Conservation (phyloP, 2,113 vertebrate genomes). For the Daphoenositta chrysoptera region DNA sequence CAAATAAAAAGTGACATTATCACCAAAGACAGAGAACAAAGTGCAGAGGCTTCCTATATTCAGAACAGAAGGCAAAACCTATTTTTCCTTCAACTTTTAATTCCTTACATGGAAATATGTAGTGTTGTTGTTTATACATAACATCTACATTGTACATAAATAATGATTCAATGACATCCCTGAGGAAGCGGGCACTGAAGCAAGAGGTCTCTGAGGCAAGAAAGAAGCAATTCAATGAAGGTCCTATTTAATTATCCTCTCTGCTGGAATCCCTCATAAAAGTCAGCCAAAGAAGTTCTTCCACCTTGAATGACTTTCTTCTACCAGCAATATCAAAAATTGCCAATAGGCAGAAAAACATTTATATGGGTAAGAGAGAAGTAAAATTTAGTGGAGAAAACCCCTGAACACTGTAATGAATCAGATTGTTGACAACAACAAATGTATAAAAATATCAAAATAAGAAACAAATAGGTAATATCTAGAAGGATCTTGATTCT, state of each 20-base stretch:
- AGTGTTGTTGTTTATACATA: neutral
- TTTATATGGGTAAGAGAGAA: neutral
- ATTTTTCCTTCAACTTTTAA: neutral
- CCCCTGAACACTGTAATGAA: fast-evolving
- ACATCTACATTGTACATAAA: neutral
- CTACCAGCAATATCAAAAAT: neutral
- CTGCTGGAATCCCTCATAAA: neutral
- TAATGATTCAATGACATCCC: neutral
- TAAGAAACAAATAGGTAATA: neutral
- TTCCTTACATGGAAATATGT: neutral
- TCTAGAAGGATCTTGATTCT: neutral
- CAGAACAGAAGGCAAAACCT: neutral
- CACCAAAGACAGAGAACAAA: neutral
- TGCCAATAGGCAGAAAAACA: neutral
- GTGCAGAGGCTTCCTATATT: neutral
- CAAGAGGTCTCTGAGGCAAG: neutral
- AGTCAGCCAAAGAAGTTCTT: neutral
- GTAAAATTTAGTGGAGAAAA: neutral
- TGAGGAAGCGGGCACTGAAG: neutral
- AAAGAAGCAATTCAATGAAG: neutral
- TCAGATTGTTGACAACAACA: neutral
- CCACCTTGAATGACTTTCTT: neutral
- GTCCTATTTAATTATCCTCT: neutral
- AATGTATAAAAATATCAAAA: neutral
- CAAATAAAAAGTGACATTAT: neutral